phyloP scores from a whole-genome alignment of 2,113 vertebrate species.

The Urocitellus parryii region DNA sequence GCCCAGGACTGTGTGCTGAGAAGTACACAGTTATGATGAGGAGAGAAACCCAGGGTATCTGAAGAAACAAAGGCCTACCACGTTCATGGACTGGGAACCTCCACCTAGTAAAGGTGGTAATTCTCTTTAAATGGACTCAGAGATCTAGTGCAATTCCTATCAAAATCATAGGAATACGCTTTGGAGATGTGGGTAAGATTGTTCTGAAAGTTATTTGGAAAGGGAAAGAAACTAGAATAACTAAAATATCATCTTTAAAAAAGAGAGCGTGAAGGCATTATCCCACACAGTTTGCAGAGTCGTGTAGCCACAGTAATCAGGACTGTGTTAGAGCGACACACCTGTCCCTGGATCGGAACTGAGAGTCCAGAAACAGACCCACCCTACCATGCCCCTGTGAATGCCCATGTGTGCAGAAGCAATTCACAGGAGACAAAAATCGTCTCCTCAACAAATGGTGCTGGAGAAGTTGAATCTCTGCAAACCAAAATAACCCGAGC shows the following conservation, averaged over 20 bases:
- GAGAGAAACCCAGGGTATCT: background rate
- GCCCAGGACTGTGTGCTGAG: too few relatives aligned
- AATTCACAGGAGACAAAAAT: background rate
- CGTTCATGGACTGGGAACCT: background rate
- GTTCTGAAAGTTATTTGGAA: background rate
- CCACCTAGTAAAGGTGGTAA: too few relatives aligned
- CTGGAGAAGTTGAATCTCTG: too few relatives aligned
- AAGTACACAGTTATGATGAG: too few relatives aligned
- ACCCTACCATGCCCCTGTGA: background rate
- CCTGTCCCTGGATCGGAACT: rapidly evolving
- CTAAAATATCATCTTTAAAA: background rate
- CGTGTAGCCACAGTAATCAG: background rate
- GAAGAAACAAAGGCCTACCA: rapidly evolving
- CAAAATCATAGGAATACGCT: background rate
- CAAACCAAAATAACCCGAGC: too few relatives aligned
- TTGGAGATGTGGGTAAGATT: background rate
- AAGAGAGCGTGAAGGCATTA: background rate
- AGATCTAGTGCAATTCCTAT: too few relatives aligned
- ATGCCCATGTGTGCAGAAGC: background rate
- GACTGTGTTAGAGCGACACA: background rate
- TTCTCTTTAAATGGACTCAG: too few relatives aligned
- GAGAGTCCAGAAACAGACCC: background rate
- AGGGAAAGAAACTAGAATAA: background rate
- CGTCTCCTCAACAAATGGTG: too few relatives aligned
- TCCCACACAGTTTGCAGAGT: too few relatives aligned